These are phyloP conservation scores for Campoletis raptor DNA, from an alignment of 2,888 invertebrate genomes.

Conservation along the genomic window DNA sequence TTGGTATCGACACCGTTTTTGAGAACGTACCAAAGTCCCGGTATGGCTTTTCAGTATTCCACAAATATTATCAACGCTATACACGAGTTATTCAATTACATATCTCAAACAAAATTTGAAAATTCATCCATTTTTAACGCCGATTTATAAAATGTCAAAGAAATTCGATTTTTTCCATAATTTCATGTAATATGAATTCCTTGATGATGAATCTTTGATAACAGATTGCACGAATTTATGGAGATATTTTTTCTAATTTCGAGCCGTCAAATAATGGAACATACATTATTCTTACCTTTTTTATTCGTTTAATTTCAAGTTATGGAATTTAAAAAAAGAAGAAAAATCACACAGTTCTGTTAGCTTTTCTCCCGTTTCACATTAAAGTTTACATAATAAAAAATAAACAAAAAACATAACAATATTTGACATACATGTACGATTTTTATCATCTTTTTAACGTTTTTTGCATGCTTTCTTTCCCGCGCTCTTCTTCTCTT, in stretches of 20 bases:
- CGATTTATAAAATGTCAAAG: neutral
- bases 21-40: constrained; percentile 21
- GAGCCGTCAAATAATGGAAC: no score
- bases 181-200: neutral
- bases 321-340: neutral
- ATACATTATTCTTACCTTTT: neutral
- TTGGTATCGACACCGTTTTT: constrained; percentile 41
- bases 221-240: neutral
- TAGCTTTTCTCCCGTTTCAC: neutral
- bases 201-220: neutral
- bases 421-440: constrained; percentile 69
- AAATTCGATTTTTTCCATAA: neutral
- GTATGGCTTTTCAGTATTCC: constrained; percentile 35
- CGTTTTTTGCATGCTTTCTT: constrained; percentile 88
- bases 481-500: constrained; percentile 89
- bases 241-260: neutral
- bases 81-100: neutral
- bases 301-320: neutral
- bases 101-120: neutral
- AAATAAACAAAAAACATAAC: constrained; percentile 44
- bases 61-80: neutral
- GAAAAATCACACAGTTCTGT: neutral
- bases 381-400: neutral
- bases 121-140: neutral
- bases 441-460: constrained; percentile 83